phyloP scores from a whole-genome alignment of 2,113 vertebrate genomes.

The Oryzias celebensis region DNA sequence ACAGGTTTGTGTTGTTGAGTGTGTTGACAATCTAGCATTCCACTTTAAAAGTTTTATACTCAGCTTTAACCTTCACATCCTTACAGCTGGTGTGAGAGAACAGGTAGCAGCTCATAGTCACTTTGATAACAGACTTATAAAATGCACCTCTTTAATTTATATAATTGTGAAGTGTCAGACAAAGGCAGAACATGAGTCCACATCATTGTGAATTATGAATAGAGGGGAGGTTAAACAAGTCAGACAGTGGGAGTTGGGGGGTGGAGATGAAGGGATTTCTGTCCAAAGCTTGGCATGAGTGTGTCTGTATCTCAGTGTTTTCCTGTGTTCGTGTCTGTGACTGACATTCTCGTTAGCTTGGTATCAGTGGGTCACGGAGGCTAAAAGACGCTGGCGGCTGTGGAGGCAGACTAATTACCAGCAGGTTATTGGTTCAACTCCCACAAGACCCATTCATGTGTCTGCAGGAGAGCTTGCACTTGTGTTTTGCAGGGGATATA shows the following conservation, averaged over 20 bases:
- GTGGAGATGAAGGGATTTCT: slow-evolving; percentile 18
- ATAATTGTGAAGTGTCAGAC: slow-evolving; percentile 24
- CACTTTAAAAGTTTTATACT: neutral
- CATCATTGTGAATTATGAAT: slow-evolving; percentile 44
- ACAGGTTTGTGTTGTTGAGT: too few relatives aligned
- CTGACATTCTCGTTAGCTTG: slow-evolving; percentile 71
- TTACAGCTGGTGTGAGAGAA: slow-evolving; percentile 29
- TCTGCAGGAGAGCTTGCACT: slow-evolving; percentile 15
- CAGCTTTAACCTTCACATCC: neutral
- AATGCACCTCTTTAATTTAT: slow-evolving; percentile 56
- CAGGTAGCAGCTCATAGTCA: slow-evolving; percentile 33
- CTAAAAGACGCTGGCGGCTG: slow-evolving; percentile 70
- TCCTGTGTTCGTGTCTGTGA: slow-evolving; percentile 27
- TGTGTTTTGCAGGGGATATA: slow-evolving; percentile 25
- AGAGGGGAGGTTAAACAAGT: slow-evolving; percentile 46
- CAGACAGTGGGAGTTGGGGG: slow-evolving; percentile 28
- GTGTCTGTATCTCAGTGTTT: slow-evolving; percentile 12
- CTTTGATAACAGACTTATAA: slow-evolving; percentile 51
- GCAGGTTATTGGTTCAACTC: slow-evolving; percentile 74
- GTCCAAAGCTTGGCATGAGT: slow-evolving; percentile 3
- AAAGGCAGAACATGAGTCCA: slow-evolving; percentile 36
- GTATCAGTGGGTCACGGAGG: slow-evolving; percentile 68
- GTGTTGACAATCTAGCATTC: neutral
- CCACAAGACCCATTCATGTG: slow-evolving; percentile 56
- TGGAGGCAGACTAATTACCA: slow-evolving; percentile 76